phyloP scores from a whole-genome alignment of 2,113 vertebrate genomes.

The Plotosus lineatus region DNA sequence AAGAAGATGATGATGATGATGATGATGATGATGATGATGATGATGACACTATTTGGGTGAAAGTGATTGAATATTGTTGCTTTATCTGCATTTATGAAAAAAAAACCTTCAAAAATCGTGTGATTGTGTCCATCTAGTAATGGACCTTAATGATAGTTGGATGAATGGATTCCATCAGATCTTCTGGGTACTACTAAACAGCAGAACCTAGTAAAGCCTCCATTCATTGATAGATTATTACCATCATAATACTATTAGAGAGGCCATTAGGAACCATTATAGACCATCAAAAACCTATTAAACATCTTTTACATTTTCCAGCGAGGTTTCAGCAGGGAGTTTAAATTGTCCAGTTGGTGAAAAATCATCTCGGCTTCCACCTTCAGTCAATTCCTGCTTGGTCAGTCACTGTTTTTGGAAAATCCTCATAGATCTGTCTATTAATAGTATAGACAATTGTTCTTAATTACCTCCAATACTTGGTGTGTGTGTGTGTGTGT shows the following conservation, averaged over 20 bases:
- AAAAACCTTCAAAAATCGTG: no score
- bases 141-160: neutral
- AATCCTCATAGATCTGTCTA: neutral
- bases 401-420: neutral
- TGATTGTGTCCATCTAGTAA: neutral
- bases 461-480: no score
- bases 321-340: neutral
- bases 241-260: neutral
- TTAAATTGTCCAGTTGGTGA: no score
- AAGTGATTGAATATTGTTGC: no score
- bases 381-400: neutral
- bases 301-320: neutral
- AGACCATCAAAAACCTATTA: conserved; percentile 4
- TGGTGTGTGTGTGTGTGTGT: no score
- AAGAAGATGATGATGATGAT: no score
- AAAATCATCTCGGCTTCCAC: neutral
- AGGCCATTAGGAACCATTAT: neutral
- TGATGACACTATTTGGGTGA: no score
- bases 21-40: no score
- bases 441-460: neutral
- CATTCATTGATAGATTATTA: neutral
- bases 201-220: neutral
- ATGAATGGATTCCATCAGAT: neutral
- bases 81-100: no score
- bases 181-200: neutral